Percentiles rank a stretch among this genome's conserved stretches.
Evolutionary conservation across 2,113 vertebrate species (phyloP).

Genomic region (Baryphthengus martii): DNA sequence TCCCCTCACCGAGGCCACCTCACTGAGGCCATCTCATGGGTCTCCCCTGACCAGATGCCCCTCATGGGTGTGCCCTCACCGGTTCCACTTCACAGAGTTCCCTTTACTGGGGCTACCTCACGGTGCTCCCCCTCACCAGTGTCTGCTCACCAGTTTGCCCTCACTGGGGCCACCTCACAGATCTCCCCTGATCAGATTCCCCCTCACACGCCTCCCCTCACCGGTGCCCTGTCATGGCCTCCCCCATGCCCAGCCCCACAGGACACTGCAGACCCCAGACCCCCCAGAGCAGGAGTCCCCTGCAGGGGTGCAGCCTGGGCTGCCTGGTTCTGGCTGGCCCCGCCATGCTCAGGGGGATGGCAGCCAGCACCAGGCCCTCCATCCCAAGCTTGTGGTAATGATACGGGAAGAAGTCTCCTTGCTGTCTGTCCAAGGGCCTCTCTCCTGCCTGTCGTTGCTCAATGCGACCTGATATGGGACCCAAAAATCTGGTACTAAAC

Average conservation of each 20-base stretch:
- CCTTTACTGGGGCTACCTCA: too few relatives aligned
- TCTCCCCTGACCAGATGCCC: not conserved
- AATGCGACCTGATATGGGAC: rapidly evolving
- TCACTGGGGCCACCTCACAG: too few relatives aligned
- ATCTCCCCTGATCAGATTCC: too few relatives aligned
- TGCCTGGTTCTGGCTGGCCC: not conserved
- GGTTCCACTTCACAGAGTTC: not conserved
- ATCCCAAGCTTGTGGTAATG: rapidly evolving
- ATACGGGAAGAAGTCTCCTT: rapidly evolving
- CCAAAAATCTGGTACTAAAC: not conserved
- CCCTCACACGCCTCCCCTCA: too few relatives aligned
- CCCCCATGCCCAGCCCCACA: rapidly evolving
- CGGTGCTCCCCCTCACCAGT: not conserved
- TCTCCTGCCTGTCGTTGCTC: rapidly evolving
- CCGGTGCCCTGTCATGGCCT: not conserved
- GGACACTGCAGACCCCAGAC: too few relatives aligned
- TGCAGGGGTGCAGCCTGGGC: not conserved
- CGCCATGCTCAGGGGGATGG: not conserved
- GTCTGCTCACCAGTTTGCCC: not conserved
- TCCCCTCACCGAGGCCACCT: not conserved
- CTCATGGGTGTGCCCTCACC: not conserved
- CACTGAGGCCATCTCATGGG: not conserved
- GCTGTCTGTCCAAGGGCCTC: not conserved
- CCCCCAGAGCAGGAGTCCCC: not conserved
- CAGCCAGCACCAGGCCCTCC: not conserved